These are phyloP conservation scores for Hydrochoerus hydrochaeris DNA, from an alignment of 2,113 vertebrate species.

Conservation along the genomic window DNA sequence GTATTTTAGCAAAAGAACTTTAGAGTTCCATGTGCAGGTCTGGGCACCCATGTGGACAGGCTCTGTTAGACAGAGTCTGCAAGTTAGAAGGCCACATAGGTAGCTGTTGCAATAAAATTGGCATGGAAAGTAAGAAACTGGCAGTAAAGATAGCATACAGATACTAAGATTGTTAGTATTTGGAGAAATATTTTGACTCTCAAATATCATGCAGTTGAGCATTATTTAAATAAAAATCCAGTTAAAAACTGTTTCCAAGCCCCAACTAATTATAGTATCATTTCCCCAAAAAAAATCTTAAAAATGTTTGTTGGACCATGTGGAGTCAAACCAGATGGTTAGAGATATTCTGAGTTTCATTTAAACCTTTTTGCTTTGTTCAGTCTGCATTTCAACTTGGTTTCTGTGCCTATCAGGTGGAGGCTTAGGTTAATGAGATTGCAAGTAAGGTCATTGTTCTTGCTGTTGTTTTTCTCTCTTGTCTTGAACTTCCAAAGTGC, in stretches of 20 bases:
- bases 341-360: conserved; percentile 23
- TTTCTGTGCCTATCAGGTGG: conserved; percentile 41
- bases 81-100: background rate
- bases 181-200: background rate
- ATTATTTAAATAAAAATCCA: conserved; percentile 40
- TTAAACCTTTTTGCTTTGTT: conserved; percentile 30
- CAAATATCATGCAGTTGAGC: background rate
- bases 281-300: background rate
- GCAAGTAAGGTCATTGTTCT: conserved; percentile 34
- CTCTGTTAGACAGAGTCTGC: background rate
- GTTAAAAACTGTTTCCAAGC: background rate
- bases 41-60: background rate
- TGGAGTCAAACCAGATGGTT: conserved; percentile 40
- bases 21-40: background rate
- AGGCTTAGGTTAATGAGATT: conserved; percentile 58
- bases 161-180: background rate
- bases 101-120: background rate
- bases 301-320: background rate
- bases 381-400: conserved; percentile 10
- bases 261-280: background rate
- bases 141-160: background rate
- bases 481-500: conserved; percentile 37
- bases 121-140: background rate
- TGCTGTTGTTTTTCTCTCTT: background rate
- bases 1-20: background rate